These are phyloP conservation scores for Phthorimaea operculella DNA, from an alignment of 1,140 invertebrate species.

Conservation along the genomic window DNA sequence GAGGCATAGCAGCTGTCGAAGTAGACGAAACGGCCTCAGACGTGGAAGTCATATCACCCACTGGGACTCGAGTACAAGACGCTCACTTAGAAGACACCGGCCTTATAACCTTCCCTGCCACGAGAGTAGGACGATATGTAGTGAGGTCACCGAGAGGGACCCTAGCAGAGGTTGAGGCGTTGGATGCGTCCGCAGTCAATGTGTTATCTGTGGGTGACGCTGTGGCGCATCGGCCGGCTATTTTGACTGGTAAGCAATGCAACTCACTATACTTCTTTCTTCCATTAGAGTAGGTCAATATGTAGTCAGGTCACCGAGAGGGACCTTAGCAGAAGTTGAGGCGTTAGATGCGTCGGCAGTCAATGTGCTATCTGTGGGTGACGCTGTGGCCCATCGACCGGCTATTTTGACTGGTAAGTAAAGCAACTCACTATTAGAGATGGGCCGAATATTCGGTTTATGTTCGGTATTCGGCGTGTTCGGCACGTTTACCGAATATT, in stretches of 20 bases:
- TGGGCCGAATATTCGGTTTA: too few relatives aligned
- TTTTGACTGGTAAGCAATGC: slow-evolving; percentile 74
- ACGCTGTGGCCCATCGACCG: slow-evolving; percentile 86
- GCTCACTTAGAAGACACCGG: slow-evolving; percentile 61
- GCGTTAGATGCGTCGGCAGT: slow-evolving; percentile 88
- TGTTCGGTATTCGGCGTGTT: too few relatives aligned
- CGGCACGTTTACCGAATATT: too few relatives aligned
- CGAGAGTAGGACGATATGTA: slow-evolving; percentile 66
- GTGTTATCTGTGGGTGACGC: slow-evolving; percentile 83
- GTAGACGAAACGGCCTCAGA: slow-evolving; percentile 67
- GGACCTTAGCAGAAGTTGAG: slow-evolving; percentile 73
- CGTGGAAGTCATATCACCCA: slow-evolving; percentile 69
- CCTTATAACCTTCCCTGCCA: slow-evolving; percentile 67
- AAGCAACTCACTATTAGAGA: too few relatives aligned
- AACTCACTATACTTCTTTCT: too few relatives aligned
- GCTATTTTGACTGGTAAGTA: slow-evolving; percentile 80
- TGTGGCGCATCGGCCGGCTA: slow-evolving; percentile 84
- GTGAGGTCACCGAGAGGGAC: slow-evolving; percentile 56
- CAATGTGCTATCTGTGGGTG: slow-evolving; percentile 79
- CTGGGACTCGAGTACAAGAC: slow-evolving; percentile 64
- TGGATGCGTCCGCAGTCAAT: slow-evolving; percentile 85
- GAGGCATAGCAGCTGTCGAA: slow-evolving; percentile 68
- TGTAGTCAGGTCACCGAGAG: slow-evolving; percentile 57
- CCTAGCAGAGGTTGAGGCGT: slow-evolving; percentile 79
- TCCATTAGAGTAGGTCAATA: slow-evolving; percentile 67